Conservation (phyloP, 2,113 vertebrate species). For the Montifringilla adamsi region DNA sequence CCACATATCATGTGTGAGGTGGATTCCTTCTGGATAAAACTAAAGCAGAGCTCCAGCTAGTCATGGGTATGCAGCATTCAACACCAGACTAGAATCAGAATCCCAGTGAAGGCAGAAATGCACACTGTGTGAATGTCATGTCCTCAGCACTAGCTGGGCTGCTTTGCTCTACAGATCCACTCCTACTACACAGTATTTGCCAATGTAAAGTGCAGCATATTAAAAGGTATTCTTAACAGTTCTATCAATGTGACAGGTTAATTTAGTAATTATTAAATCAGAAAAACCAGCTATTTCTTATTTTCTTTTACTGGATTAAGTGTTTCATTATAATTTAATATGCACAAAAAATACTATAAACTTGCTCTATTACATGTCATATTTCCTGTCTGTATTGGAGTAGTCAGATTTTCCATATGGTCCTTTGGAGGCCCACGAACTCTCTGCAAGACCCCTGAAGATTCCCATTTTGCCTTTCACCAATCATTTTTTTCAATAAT, state of each 20-base stretch:
- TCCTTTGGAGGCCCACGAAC: conserved; percentile 34
- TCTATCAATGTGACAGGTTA: background rate
- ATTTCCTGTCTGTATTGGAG: background rate
- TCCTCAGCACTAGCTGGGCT: background rate
- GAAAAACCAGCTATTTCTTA: background rate
- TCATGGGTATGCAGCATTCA: background rate
- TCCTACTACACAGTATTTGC: background rate
- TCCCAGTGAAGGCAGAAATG: background rate
- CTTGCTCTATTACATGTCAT: background rate
- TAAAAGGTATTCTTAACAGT: background rate
- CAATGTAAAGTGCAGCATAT: background rate
- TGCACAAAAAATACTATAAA: background rate
- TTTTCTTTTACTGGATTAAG: background rate
- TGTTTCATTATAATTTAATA: background rate
- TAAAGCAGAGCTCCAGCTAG: background rate
- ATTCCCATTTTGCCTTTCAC: conserved; percentile 44
- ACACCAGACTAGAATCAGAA: background rate
- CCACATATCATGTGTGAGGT: background rate
- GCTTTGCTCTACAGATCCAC: background rate
- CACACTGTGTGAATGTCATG: background rate
- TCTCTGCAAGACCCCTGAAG: conserved; percentile 14
- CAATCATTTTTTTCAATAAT: conserved; percentile 55
- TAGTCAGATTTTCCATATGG: conserved; percentile 57
- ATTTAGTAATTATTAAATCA: background rate
- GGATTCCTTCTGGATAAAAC: background rate